phyloP scores from a whole-genome alignment of 1,140 invertebrate species.

The Drosophila asahinai region DNA sequence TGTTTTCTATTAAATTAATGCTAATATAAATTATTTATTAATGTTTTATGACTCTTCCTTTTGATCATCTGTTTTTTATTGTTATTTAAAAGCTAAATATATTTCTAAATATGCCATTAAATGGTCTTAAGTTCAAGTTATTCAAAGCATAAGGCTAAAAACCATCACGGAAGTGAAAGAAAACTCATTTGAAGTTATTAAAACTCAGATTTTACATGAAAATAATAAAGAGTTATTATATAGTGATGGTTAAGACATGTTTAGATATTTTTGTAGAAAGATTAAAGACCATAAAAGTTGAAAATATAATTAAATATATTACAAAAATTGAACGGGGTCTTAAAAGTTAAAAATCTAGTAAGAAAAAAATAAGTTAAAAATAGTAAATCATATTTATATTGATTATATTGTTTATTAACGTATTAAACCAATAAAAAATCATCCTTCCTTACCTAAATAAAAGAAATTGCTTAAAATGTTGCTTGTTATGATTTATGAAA shows the following conservation, averaged over 20 bases:
- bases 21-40: neutral
- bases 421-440: no score
- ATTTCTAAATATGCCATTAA: neutral
- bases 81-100: neutral
- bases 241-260: neutral
- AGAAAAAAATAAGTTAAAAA: no score
- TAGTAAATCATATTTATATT: no score
- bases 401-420: no score
- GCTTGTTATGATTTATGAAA: no score
- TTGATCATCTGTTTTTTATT: no score
- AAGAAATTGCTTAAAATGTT: no score
- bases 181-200: neutral
- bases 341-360: no score
- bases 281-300: no score
- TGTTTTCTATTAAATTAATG: neutral
- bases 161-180: neutral
- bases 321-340: no score
- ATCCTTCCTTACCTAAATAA: no score
- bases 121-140: neutral
- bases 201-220: neutral
- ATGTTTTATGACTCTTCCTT: neutral
- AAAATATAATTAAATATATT: no score
- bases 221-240: neutral
- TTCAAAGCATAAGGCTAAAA: neutral
- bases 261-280: neutral